Percentiles rank a stretch among this genome's conserved stretches.
phyloP scores from a whole-genome alignment of 2,888 invertebrate genomes.

The Biston betularia region DNA sequence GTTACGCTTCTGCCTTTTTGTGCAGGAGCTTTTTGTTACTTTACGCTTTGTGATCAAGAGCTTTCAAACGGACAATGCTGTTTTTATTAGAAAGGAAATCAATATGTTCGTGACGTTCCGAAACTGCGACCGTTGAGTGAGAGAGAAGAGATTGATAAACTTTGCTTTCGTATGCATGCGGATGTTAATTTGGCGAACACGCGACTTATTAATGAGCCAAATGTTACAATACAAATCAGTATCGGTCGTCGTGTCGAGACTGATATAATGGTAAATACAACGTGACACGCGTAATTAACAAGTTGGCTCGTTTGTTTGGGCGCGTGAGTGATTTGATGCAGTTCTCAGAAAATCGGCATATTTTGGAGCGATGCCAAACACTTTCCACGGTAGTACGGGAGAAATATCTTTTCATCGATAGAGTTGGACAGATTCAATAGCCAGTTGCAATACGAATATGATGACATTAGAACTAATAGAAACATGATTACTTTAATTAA shows the following conservation, averaged over 20 bases:
- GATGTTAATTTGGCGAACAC: slow-evolving; percentile 45
- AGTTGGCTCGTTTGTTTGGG: slow-evolving; percentile 56
- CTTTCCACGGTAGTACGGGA: slow-evolving; percentile 57
- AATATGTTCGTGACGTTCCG: slow-evolving; percentile 68
- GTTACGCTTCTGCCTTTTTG: slow-evolving; percentile 72
- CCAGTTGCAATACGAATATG: too few relatives aligned
- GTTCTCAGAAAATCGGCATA: slow-evolving; percentile 72
- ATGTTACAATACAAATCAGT: slow-evolving; percentile 46
- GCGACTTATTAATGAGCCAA: slow-evolving; percentile 47
- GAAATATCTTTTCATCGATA: slow-evolving; percentile 53
- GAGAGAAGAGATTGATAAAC: slow-evolving; percentile 34
- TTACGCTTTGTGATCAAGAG: slow-evolving; percentile 78
- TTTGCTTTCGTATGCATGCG: slow-evolving; percentile 48
- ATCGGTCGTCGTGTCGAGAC: slow-evolving; percentile 37
- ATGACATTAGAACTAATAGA: background rate
- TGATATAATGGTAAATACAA: slow-evolving; percentile 56
- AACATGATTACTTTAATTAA: too few relatives aligned
- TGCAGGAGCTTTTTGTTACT: slow-evolving; percentile 79
- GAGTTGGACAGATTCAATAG: slow-evolving; percentile 16
- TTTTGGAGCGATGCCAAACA: slow-evolving; percentile 74
- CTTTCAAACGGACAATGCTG: slow-evolving; percentile 77
- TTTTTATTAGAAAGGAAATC: slow-evolving; percentile 77
- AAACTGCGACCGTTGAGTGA: slow-evolving; percentile 45
- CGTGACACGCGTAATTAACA: slow-evolving; percentile 63
- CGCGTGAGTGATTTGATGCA: slow-evolving; percentile 60